A percentile compares a stretch with the other conserved stretches of the same genome.
Conservation (phyloP, 1,140 invertebrate genomes). For the Scaptomyza montana region DNA sequence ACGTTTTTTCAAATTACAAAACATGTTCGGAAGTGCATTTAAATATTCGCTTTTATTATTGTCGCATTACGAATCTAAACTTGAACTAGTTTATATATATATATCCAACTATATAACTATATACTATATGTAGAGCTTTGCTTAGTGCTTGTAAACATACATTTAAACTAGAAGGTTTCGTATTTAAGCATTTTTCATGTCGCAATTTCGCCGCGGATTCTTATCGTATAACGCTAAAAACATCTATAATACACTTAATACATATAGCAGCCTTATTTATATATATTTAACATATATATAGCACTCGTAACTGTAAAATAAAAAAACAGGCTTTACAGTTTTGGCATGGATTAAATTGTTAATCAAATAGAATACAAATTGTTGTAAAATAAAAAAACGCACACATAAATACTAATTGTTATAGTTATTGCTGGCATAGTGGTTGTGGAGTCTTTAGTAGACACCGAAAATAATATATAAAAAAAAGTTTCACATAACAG, state of each 20-base stretch:
- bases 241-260: slow-evolving; percentile 65
- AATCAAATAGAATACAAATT: slow-evolving; percentile 29
- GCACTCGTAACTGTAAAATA: slow-evolving; percentile 51
- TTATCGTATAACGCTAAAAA: slow-evolving; percentile 55
- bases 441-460: neutral
- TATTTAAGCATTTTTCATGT: slow-evolving; percentile 33
- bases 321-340: slow-evolving; percentile 42
- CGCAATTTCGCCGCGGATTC: neutral
- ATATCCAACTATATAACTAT: slow-evolving; percentile 69
- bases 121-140: slow-evolving; percentile 62
- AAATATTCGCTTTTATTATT: slow-evolving; percentile 79
- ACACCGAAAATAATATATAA: neutral
- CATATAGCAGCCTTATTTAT: slow-evolving; percentile 56
- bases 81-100: slow-evolving; percentile 65
- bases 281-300: slow-evolving; percentile 26
- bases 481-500: slow-evolving; percentile 12
- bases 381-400: neutral
- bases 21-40: slow-evolving; percentile 39
- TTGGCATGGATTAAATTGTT: slow-evolving; percentile 50
- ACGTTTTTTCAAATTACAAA: slow-evolving; percentile 5
- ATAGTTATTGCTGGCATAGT: slow-evolving; percentile 11
- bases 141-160: slow-evolving; percentile 55
- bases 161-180: slow-evolving; percentile 55
- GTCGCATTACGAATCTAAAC: slow-evolving; percentile 80
- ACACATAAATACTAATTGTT: slow-evolving; percentile 23